phyloP scores from a whole-genome alignment of 2,113 vertebrate species.

The Ictidomys tridecemlineatus region DNA sequence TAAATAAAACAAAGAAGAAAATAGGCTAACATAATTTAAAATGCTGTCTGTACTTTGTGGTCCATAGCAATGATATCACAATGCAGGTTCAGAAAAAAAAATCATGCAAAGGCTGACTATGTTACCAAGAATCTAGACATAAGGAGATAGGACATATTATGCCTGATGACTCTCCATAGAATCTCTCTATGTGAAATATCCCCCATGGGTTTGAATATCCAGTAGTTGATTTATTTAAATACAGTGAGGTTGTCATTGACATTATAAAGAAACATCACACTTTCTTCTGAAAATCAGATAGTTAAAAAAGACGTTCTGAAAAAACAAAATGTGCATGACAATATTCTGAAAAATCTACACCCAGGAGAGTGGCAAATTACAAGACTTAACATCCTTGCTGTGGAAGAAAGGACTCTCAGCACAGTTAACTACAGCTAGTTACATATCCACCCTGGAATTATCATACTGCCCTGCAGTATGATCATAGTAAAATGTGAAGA shows the following conservation, averaged over 20 bases:
- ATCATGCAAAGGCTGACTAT: neutral
- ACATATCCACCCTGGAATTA: neutral
- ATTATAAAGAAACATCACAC: neutral
- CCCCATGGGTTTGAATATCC: neutral
- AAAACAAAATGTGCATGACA: neutral
- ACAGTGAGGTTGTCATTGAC: neutral
- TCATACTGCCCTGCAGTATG: neutral
- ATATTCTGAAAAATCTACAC: neutral
- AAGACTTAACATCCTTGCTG: neutral
- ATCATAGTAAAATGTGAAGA: neutral
- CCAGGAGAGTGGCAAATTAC: neutral
- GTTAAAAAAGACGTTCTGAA: neutral
- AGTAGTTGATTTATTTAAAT: neutral
- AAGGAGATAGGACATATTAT: neutral
- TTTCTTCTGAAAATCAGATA: slow-evolving; percentile 1
- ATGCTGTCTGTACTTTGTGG: neutral
- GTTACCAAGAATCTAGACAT: neutral
- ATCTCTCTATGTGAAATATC: neutral
- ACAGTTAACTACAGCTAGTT: neutral
- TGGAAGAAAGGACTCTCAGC: neutral
- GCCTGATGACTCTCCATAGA: neutral
- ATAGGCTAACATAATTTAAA: neutral
- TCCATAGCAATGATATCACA: neutral
- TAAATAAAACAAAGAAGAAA: neutral
- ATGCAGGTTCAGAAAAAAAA: neutral